Base-by-base conservation (phyloP, 2,888 invertebrate species). In the Ferrisia virgata region DNA sequence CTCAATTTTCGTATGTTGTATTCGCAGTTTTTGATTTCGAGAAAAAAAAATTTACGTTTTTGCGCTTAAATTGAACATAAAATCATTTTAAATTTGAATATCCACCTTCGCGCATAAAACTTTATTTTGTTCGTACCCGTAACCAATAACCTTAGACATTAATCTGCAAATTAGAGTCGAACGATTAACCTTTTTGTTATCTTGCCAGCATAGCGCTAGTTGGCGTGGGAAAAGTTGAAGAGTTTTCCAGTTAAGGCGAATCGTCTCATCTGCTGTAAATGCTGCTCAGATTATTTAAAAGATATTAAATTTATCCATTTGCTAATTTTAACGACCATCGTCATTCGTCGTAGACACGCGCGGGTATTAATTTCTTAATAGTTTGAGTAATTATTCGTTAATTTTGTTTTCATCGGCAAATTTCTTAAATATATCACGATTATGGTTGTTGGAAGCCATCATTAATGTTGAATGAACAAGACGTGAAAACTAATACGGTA, bases 91-190 rank as follows among this genome's bases (percentile, higher is more conserved):
- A 28, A 64, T 64, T 64, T 64, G 28, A 28, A 64, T 64, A 64
- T 64, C 64, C 64, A 64, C n/a, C n/a, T 28, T 64, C 28, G 28
- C 28, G 15, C 64, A 64, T 28, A 64, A 64, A 64, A 28, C 64
- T 64, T 64, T 15, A 64, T 64, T 64, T 64, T 31, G 64, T 64
- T 28, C 28, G 64, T 15, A 28, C 64, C n/a, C 28, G 28, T 64
- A 64, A 64, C 28, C 64, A 64, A 64, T 64, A 28, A 64, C 25
- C 64, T 64, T 64, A 64, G 28, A 64, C 64, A 64, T 64, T 64
- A 64, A 64, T 64, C 64, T 64, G 28, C 64, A 64, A 64, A 64
- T 64, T 64, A 64, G 64, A 64, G 64, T 64, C 64, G 64, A 64
- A 15, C 64, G 64, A 64, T 64, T 64, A 64, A 64, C 64, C 28